These are phyloP conservation scores for Limonius californicus DNA, from an alignment of 1,140 invertebrate species.

Conservation along the genomic window DNA sequence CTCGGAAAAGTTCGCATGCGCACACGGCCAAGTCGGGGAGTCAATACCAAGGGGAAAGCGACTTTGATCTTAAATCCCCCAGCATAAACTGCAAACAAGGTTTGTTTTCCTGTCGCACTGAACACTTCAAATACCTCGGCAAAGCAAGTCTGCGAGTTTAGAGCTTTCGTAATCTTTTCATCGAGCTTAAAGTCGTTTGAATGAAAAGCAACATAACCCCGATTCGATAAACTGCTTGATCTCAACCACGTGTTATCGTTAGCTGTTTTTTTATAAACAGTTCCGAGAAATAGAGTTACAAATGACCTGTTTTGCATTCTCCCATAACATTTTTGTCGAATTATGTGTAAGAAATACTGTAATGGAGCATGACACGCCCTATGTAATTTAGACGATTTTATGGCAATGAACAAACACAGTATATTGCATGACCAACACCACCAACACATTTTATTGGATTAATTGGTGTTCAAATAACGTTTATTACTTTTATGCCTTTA, in stretches of 20 bases:
- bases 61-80: constrained; percentile 1
- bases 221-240: constrained; percentile 11
- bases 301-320: constrained; percentile 1
- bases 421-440: not conserved
- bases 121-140: not conserved
- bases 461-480: constrained; percentile 12
- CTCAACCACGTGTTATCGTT: constrained; percentile 9
- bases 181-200: constrained; percentile 7
- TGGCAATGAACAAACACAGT: constrained; percentile 1
- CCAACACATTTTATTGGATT: constrained; percentile 9
- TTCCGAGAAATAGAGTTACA: constrained; percentile 2
- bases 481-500: constrained; percentile 10
- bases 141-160: constrained; percentile 4
- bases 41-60: not conserved
- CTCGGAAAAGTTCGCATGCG: not conserved
- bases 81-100: not conserved
- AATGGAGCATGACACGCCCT: not conserved
- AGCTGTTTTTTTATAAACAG: constrained; percentile 10
- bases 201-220: constrained; percentile 6
- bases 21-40: not conserved
- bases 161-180: constrained; percentile 11
- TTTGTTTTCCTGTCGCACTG: not conserved
- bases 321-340: constrained; percentile 6
- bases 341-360: constrained; percentile 1
- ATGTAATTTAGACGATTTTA: constrained; percentile 7